Percentiles rank a stretch among this genome's conserved stretches.
Conservation (phyloP, 2,888 invertebrate genomes). For the Chrysolina oricalcia region DNA sequence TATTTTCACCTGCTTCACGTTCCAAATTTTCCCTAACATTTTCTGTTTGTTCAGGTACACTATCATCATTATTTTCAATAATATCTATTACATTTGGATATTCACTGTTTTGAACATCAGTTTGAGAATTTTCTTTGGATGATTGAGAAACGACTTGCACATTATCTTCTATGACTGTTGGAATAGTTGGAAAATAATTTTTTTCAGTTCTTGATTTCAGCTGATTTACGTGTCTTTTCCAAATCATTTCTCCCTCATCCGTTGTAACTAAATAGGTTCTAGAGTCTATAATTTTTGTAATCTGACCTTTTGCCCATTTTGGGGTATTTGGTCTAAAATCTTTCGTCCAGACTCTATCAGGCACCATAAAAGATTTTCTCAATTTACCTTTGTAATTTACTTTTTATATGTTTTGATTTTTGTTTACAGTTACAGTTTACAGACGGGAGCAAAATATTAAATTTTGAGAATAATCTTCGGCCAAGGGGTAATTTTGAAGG, state of each 20-base stretch:
- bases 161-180: not conserved
- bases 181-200: no score
- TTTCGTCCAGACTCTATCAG: not conserved
- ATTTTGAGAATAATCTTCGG: not conserved
- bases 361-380: not conserved
- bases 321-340: not conserved
- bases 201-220: not conserved
- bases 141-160: no score
- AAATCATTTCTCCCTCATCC: not conserved
- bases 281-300: not conserved
- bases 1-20: no score
- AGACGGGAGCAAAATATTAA: not conserved
- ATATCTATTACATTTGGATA: no score
- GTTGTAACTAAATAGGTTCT: not conserved
- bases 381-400: not conserved
- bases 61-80: no score
- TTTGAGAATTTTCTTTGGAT: no score
- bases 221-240: slow-evolving; percentile 1
- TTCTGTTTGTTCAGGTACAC: no score
- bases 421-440: not conserved
- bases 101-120: no score
- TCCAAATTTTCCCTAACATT: no score
- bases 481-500: slow-evolving; percentile 2
- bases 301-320: not conserved
- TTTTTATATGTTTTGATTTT: not conserved